A percentile compares a stretch with the other conserved stretches of the same genome.
phyloP scores from a whole-genome alignment of 2,113 vertebrate genomes.

The Zapus hudsonius region DNA sequence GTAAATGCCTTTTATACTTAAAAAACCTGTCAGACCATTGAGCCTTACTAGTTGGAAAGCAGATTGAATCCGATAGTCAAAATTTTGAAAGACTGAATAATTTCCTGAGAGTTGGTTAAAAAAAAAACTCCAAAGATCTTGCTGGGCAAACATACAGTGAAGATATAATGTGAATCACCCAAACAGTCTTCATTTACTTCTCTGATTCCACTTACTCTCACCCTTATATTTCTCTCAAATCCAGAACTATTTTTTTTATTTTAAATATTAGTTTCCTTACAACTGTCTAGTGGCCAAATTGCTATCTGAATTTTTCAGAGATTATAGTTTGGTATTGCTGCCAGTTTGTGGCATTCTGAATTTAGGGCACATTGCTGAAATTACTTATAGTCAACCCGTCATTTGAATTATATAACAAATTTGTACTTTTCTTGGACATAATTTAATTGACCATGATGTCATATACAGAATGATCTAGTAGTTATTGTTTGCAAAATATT shows the following conservation, averaged over 20 bases:
- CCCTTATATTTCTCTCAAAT: slow-evolving; percentile 35
- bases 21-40: slow-evolving; percentile 69
- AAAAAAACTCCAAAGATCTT: slow-evolving; percentile 66
- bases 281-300: not conserved
- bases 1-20: slow-evolving; percentile 80
- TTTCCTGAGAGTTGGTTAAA: slow-evolving; percentile 66
- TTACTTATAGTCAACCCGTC: slow-evolving; percentile 7
- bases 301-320: slow-evolving; percentile 42
- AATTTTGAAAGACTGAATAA: slow-evolving; percentile 75
- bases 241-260: slow-evolving; percentile 37
- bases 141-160: slow-evolving; percentile 77
- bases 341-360: slow-evolving; percentile 46
- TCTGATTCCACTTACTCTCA: slow-evolving; percentile 19
- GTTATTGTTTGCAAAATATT: slow-evolving; percentile 58
- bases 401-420: slow-evolving; percentile 42
- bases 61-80: slow-evolving; percentile 74
- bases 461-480: slow-evolving; percentile 11
- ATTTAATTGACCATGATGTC: slow-evolving; percentile 34
- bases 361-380: slow-evolving; percentile 7
- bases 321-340: slow-evolving; percentile 34
- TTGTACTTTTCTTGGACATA: slow-evolving; percentile 8
- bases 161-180: slow-evolving; percentile 72
- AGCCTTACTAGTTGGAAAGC: slow-evolving; percentile 74
- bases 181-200: slow-evolving; percentile 66
- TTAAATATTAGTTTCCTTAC: slow-evolving; percentile 36